Evolutionary conservation across 2,797 vertebrate species (phyloP).

Genomic region (Myotis findleyi): DNA sequence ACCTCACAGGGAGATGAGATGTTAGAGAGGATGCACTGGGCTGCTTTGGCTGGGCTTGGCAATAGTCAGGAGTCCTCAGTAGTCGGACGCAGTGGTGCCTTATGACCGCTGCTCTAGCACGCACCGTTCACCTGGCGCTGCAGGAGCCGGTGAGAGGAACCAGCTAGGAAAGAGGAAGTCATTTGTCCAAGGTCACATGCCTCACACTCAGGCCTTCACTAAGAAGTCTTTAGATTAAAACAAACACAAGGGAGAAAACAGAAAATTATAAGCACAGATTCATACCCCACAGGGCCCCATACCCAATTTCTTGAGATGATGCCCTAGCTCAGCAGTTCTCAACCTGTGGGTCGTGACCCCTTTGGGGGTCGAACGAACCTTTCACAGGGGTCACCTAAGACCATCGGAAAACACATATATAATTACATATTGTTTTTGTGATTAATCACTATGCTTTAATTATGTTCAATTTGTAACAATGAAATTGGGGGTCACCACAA

Average conservation of each 20-base stretch:
- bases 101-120: background rate
- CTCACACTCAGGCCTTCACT: background rate
- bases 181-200: background rate
- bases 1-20: background rate
- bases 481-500: too few species aligned
- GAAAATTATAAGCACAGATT: background rate
- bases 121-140: background rate
- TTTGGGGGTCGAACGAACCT: too few species aligned
- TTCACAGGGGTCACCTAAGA: too few species aligned
- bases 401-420: too few species aligned
- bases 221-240: background rate
- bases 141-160: background rate
- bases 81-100: too few species aligned
- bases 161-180: background rate
- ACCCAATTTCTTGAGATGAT: background rate
- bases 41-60: background rate
- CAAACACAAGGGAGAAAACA: background rate
- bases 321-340: background rate
- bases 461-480: too few species aligned
- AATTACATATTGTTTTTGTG: too few species aligned
- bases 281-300: background rate
- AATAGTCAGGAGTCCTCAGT: background rate
- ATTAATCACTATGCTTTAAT: too few species aligned
- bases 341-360: too few species aligned
- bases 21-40: background rate